Evolutionary conservation across 2,797 vertebrate genomes (phyloP).

Genomic region (Sebastiscus albofasciatus): DNA sequence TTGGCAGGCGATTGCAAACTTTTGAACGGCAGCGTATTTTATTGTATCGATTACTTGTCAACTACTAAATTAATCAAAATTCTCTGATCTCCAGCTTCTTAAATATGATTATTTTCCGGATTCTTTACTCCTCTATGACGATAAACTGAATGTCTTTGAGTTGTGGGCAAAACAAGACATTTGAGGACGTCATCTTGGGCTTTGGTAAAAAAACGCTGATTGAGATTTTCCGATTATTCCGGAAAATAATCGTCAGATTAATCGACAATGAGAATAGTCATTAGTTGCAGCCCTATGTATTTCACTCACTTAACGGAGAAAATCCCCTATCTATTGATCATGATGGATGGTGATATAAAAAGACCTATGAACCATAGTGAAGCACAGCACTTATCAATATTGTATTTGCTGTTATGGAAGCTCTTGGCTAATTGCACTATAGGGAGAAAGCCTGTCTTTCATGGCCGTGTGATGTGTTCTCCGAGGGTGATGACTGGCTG

Average conservation of each 20-base stretch:
- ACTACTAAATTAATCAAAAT: background rate
- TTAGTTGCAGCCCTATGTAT: background rate
- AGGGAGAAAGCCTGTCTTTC: conserved; percentile 15
- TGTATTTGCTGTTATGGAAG: conserved; percentile 41
- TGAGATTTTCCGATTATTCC: no score
- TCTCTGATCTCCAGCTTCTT: background rate
- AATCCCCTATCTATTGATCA: conserved; percentile 20
- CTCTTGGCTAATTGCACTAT: conserved; percentile 42
- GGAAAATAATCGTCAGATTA: no score
- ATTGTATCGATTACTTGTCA: no score
- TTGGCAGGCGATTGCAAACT: background rate
- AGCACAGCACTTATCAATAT: conserved; percentile 49
- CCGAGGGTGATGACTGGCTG: conserved; percentile 46
- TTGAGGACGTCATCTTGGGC: background rate
- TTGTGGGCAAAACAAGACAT: background rate
- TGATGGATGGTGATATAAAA: conserved; percentile 42
- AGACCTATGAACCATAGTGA: conserved; percentile 15
- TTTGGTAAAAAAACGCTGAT: background rate
- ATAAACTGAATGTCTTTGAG: background rate
- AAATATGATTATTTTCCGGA: background rate
- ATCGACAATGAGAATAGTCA: no score
- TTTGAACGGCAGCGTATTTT: background rate
- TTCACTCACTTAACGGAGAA: conserved; percentile 26
- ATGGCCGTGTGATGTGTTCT: conserved; percentile 17
- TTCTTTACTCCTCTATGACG: background rate